Evolutionary conservation across 2,888 invertebrate genomes (phyloP), one percentile per base, ranked within the genome.

Genomic region (Timandra comae): DNA sequence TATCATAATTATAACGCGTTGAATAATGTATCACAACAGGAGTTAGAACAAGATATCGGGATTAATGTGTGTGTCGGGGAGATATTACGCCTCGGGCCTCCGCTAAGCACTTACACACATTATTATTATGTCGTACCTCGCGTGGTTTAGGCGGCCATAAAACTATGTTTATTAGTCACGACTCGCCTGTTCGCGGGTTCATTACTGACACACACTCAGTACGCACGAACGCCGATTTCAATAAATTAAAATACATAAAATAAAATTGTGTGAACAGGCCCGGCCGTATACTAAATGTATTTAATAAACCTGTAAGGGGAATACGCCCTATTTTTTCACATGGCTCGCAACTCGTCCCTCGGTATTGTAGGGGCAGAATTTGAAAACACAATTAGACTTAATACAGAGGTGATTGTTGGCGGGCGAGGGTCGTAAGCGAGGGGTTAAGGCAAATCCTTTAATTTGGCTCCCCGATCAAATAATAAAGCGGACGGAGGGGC

Each of bases 351-450:
- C 60, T 56, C 65, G 58, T 67, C 76, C 71, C 74, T 66, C 56
- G 56, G 49, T 61, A 73, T 75, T 74, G 73, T 74, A 75, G 76
- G 82, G 80, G 74, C 70, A 63, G 74, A 80, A 82, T 82, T 82
- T 77, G 81, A 85, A 85, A 85, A 85, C 85, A 85, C 84, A 85
- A 85, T 85, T 85, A 85, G 82, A 84, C 78, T 82, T 85, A 85
- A 85, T 85, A 85, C 84, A 84, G 84, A 82, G 85, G 85, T 85
- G 85, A 85, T 85, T 81, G 85, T 81, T 73, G 76, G 74, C 75
- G 63, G 64, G 74, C 67, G 77, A 77, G 82, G 85, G 84, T 79
- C 76, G 70, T 59, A 44, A 48, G 52, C 70, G 77, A 79, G 80
- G 81, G 81, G 78, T 76, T 77, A 77, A 69, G 65, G 73, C 67